Base-by-base conservation (phyloP, 2,113 vertebrate species). In the Amphiprion ocellaris region DNA sequence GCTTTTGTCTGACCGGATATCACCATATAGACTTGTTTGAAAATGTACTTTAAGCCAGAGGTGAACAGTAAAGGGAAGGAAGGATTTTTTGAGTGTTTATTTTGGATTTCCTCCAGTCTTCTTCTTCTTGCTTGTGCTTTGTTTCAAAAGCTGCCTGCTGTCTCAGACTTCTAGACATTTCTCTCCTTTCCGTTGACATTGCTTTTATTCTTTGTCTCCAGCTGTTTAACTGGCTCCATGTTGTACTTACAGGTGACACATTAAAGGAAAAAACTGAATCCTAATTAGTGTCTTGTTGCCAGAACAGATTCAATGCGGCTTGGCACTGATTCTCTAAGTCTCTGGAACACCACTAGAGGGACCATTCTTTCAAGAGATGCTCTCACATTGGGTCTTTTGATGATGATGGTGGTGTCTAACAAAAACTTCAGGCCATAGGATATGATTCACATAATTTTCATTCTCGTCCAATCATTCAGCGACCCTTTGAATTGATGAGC, bases 81-180 rank as follows among this genome's bases (percentile, higher is more conserved):
- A 61, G n/a, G 21, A 14, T 26, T 26, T 26, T 26, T 4, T 3
- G 12, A 15, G 12, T n/a, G 16, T 54, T 68, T 72, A 53, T 41
- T 55, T 7, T 26, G 10, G 14, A 17, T 14, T 49, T 7, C 16
- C 17, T 11, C 14, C 7, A 52, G 52, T 49, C 2, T 37, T 63
- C 5, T 19, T 66, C 47, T 44, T 66, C 30, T 0, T 69, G 19
- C 1, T 68, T 81, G 86, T 89, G 83, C 78, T 82, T 81, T 53
- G 12, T 23, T 41, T 6, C 3, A 11, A 4, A 47, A 63, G 44
- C 33, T 9, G 49, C 10, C n/a, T 11, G 2, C 1, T 23, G 19
- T 4, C 14, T 15, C 12, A 53, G 10, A 30, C 8, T n/a, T 10
- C 17, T 19, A n/a, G 30, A 5, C 14, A 4, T 41, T 56, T 56